Base-by-base conservation (phyloP, 2,113 vertebrate genomes). In the Gavialis gangeticus region DNA sequence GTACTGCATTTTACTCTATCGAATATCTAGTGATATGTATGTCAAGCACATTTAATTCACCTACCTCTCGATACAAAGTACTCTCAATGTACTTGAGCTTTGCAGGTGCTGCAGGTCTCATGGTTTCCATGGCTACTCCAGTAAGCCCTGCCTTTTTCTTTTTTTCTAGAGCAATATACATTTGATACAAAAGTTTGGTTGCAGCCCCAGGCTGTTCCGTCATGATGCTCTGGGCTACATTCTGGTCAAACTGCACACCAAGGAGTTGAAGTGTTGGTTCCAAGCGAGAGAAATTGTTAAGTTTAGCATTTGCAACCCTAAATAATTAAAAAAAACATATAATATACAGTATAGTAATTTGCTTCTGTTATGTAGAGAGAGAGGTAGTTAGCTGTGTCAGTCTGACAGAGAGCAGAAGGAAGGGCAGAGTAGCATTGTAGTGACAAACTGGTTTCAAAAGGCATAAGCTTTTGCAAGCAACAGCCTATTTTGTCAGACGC, bases 251-350 rank as follows among this genome's bases (percentile, higher is more conserved):
- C 30, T 98, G 97, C 89, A 99, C 98, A 54, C 98, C 98, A 95
- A 99, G 94, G 63, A 99, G 97, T 5, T 98, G 98, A 69, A 99
- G 96, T 0, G 99, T 98, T 25, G 99, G 98, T 88, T 99, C 98
- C 86, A 99, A 94, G 22, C 98, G 99, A 54, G 98, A 98, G 95
- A 99, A 99, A 92, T 99, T 99, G 90, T 98, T 99, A 86, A 99
- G 89, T 95, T 98, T 99, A 82, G 99, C 98, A 94, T 97, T 97
- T 56, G 98, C 97, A 59, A 95, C 94, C 92, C 99, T 99, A 76
- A 13, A 92, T 18, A 15, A 69, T 73, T 86, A 90, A 85, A 92
- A 82, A 82, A 82, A 56, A 90, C 3, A 84, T 34, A 57, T 1
- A 64, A 64, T 19, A 88, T 46, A 22, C 9, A 73, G 21, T 46